These are phyloP conservation scores for Odiellus spinosus DNA, from an alignment of 2,888 invertebrate species.

Conservation along the genomic window DNA sequence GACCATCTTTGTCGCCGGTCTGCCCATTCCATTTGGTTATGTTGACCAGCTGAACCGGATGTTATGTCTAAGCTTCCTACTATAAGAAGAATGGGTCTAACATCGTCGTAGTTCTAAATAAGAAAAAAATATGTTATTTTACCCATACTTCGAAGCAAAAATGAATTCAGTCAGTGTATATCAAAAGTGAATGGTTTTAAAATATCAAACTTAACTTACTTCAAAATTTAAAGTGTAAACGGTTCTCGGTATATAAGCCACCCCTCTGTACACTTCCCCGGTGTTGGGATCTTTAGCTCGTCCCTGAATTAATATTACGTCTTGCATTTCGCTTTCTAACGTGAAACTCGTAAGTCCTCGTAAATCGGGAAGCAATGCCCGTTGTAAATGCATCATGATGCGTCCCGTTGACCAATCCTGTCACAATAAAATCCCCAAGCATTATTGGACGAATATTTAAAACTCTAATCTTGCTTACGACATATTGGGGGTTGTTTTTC, in stretches of 20 bases:
- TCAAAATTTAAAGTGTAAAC: constrained; percentile 21
- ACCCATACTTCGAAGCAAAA: no score
- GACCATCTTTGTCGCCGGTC: no score
- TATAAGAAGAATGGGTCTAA: no score
- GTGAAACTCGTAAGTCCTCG: constrained; percentile 38
- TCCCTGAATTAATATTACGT: constrained; percentile 41
- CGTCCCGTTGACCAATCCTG: constrained; percentile 35
- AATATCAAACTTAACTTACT: neutral
- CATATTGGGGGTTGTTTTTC: constrained; percentile 36
- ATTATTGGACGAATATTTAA: neutral
- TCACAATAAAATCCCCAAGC: neutral
- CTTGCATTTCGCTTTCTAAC: constrained; percentile 38
- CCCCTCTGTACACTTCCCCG: constrained; percentile 40
- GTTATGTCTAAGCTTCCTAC: no score
- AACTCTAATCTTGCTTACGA: constrained; percentile 20
- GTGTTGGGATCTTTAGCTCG: constrained; percentile 39
- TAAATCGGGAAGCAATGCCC: constrained; percentile 39
- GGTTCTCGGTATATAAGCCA: constrained; percentile 41
- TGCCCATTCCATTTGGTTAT: no score
- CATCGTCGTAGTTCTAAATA: no score
- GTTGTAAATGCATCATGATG: constrained; percentile 40
- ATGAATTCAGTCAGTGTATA: no score
- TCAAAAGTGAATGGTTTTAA: no score
- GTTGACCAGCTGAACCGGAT: no score
- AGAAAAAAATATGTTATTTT: no score